A percentile compares a stretch with the other conserved stretches of the same genome.
Conservation (phyloP, 2,888 invertebrate species). For the Sthenelais limicola region DNA sequence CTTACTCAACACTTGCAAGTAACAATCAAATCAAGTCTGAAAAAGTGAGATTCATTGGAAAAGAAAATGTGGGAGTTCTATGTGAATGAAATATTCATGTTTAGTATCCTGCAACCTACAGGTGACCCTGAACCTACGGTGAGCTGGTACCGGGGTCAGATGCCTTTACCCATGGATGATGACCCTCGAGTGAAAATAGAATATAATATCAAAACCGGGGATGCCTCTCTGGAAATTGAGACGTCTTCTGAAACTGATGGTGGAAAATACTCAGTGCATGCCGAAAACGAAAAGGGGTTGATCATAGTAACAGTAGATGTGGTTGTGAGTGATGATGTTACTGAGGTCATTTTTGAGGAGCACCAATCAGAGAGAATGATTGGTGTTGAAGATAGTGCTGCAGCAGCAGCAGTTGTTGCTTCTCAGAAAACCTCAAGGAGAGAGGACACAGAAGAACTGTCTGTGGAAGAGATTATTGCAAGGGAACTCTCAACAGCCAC, state of each 20-base stretch:
- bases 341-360: constrained; percentile 10
- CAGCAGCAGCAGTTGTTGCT: not conserved
- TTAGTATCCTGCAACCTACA: not conserved
- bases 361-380: not conserved
- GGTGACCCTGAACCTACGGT: constrained; percentile 29
- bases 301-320: constrained; percentile 11
- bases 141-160: constrained; percentile 16
- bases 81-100: no score
- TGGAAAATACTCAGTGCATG: constrained; percentile 24
- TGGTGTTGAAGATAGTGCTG: not conserved
- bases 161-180: not conserved
- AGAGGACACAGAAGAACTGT: not conserved
- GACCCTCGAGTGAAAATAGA: not conserved
- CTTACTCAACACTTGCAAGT: no score
- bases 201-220: not conserved
- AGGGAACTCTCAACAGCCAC: not conserved
- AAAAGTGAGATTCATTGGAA: no score
- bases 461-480: constrained; percentile 12
- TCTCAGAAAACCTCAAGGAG: not conserved
- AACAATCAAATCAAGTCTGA: no score
- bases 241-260: constrained; percentile 8
- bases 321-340: constrained; percentile 7
- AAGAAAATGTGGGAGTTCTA: no score
- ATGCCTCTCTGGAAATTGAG: not conserved
- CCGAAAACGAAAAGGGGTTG: constrained; percentile 13